These are phyloP conservation scores for Oreochromis tanganicae DNA, from an alignment of 2,113 vertebrate species.

Conservation along the genomic window DNA sequence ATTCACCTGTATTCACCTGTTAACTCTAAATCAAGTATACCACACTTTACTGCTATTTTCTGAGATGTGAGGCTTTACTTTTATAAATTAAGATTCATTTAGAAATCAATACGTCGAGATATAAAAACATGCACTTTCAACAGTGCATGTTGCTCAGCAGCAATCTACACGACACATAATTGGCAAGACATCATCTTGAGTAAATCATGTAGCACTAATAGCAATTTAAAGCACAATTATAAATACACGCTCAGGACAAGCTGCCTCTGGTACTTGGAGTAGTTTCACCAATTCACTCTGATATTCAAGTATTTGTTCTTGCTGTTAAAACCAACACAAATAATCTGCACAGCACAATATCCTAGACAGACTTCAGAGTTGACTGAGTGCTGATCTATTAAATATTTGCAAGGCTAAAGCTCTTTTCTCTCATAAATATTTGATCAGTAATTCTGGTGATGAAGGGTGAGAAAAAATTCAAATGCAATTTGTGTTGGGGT, in stretches of 20 bases:
- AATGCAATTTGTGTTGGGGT: not conserved
- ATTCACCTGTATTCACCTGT: not conserved
- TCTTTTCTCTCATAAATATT: constrained; percentile 20
- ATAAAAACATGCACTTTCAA: not conserved
- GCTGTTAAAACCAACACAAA: constrained; percentile 20
- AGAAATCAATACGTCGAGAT: not conserved
- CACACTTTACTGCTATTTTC: not conserved
- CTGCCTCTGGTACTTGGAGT: constrained; percentile 21
- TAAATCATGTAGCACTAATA: not conserved
- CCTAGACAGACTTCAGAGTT: constrained; percentile 18
- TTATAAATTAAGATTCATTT: not conserved
- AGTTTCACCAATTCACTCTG: constrained; percentile 31
- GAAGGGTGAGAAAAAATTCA: not conserved
- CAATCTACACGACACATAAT: not conserved
- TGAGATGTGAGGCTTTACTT: not conserved
- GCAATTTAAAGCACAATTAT: not conserved
- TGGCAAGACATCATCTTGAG: not conserved
- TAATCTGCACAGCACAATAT: not conserved
- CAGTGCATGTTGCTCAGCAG: not conserved
- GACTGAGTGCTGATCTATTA: constrained; percentile 13
- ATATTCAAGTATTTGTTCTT: constrained; percentile 31
- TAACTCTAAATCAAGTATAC: not conserved
- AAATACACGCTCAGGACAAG: constrained; percentile 34
- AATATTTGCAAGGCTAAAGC: constrained; percentile 27
- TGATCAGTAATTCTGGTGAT: constrained; percentile 26